A percentile compares a stretch with the other conserved stretches of the same genome.
phyloP scores from a whole-genome alignment of 2,888 invertebrate genomes.

The Neuroscelio doddi region DNA sequence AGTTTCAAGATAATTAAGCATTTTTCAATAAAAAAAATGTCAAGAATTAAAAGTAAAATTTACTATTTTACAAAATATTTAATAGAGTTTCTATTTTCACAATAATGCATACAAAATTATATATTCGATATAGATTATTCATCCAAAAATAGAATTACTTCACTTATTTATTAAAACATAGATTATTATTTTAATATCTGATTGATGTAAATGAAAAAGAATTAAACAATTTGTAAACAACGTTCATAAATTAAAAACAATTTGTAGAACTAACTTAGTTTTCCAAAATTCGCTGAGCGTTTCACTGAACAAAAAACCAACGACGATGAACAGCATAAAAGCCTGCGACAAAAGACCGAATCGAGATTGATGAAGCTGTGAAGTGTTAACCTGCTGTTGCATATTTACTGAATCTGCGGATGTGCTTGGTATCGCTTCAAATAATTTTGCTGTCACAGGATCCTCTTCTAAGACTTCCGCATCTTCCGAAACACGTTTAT shows the following conservation, averaged over 20 bases:
- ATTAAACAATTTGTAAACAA: constrained; percentile 1
- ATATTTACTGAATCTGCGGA: constrained; percentile 64
- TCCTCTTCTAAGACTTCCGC: constrained; percentile 72
- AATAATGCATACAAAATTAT: too few relatives aligned
- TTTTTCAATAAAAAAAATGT: too few relatives aligned
- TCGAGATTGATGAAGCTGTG: constrained; percentile 92
- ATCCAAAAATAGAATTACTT: too few relatives aligned
- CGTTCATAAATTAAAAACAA: neutral
- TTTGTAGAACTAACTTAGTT: constrained; percentile 79
- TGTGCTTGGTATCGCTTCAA: constrained; percentile 63
- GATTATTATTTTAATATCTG: too few relatives aligned
- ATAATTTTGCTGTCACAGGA: constrained; percentile 69
- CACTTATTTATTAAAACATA: too few relatives aligned
- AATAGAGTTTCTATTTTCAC: too few relatives aligned
- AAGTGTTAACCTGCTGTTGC: constrained; percentile 79
- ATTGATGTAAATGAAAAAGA: neutral
- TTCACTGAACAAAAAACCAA: constrained; percentile 91
- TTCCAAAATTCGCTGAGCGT: constrained; percentile 95
- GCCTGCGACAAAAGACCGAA: constrained; percentile 92
- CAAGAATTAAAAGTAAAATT: too few relatives aligned
- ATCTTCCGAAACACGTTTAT: constrained; percentile 65
- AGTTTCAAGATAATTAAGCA: too few relatives aligned
- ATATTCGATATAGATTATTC: too few relatives aligned
- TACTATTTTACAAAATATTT: too few relatives aligned
- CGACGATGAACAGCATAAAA: constrained; percentile 90